A percentile compares a stretch with the other conserved stretches of the same genome.
These are phyloP conservation scores for Cardiocondyla obscurior DNA, from an alignment of 1,140 invertebrate species.

Conservation along the genomic window DNA sequence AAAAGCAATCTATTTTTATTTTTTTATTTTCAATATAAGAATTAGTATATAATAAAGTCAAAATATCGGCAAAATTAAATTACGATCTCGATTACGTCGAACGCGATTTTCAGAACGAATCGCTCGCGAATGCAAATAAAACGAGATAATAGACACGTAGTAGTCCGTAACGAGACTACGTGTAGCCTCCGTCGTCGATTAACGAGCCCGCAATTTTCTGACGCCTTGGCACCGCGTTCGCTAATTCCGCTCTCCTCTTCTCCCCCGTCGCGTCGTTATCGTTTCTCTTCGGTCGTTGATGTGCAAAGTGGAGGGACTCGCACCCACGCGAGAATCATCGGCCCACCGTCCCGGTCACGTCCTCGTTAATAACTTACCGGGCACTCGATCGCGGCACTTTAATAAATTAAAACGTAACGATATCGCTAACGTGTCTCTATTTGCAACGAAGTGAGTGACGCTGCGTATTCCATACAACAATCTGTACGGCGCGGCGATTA, in stretches of 20 bases:
- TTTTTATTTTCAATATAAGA: not conserved
- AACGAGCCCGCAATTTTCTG: constrained; percentile 44
- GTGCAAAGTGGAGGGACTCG: constrained; percentile 1
- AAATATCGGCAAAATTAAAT: not conserved
- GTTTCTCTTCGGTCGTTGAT: constrained; percentile 48
- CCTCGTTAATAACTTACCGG: constrained; percentile 3
- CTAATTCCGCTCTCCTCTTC: not conserved
- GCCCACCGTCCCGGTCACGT: constrained; percentile 15
- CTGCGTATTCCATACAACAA: not conserved
- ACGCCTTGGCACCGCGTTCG: constrained; percentile 7
- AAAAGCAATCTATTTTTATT: too few species aligned
- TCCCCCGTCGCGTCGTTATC: constrained; percentile 26
- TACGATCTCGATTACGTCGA: not conserved
- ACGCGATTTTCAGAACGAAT: not conserved
- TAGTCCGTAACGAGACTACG: constrained; percentile 37
- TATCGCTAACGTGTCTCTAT: not conserved
- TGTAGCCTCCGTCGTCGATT: constrained; percentile 22
- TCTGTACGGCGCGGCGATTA: not conserved
- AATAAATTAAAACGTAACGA: constrained; percentile 12
- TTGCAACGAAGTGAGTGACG: not conserved
- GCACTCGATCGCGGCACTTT: not conserved
- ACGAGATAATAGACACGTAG: constrained; percentile 11
- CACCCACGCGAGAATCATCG: constrained; percentile 11
- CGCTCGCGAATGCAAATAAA: not conserved
- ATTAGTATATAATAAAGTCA: not conserved